Evolutionary conservation across 2,113 vertebrate species (phyloP), one percentile per base, ranked within the genome.

Genomic region (Aix galericulata): DNA sequence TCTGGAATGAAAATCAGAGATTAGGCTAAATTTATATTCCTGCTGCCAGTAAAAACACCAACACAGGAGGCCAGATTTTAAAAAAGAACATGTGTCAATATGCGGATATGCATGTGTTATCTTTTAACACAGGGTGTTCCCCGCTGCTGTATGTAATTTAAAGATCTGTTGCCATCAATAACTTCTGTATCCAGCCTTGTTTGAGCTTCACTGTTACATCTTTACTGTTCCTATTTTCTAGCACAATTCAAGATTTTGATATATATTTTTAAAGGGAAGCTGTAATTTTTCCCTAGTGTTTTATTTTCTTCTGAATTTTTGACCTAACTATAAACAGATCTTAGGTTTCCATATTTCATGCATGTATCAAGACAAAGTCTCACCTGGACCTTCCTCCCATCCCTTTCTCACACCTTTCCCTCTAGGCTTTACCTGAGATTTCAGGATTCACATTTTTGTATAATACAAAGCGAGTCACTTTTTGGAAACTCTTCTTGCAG

Each of bases 1-100:
- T 94, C 90, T 89, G 58, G 40, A 93, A 94, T 42, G 83, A 92
- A 94, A 97, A 94, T 86, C 58, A 72, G 76, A 94, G 91, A 94
- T 88, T 53, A 93, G 55, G 71, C 36, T 84, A 95, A 84, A 94
- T 93, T 91, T 86, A 79, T 93, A 93, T 96, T 58, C 66, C 34
- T 84, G 48, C 86, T 97, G 88, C 93, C 92, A 97, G 72, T 89
- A 67, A 93, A 91, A 92, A 91, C 71, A 94, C 8, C 48, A 73
- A 76, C 48, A 62, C 8, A 73, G 90, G 86, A 94, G 86, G 69
- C 62, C 86, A 96, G 27, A 94, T 82, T 92, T 94, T 87, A 25
- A 76, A 86, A 96, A 87, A 96, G 67, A 95, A 79, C 56, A 48
- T 75, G 80, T 90, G 86, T 95, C 86, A 92, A 50, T 93, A 84